Conservation (phyloP, 2,888 invertebrate species). For the Chloromyia formosa region DNA sequence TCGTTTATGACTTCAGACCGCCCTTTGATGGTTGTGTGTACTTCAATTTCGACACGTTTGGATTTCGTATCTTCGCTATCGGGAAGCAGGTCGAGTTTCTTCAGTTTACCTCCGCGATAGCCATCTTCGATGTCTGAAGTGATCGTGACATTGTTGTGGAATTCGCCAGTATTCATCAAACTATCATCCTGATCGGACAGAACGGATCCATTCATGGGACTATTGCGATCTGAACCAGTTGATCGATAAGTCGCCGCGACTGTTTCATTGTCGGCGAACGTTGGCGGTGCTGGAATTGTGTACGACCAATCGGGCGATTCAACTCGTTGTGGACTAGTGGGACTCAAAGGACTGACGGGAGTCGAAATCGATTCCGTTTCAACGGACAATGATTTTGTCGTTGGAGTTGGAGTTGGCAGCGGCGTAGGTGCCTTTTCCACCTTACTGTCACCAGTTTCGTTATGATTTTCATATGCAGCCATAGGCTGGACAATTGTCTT, state of each 20-base stretch:
- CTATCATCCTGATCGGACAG: slow-evolving; percentile 32
- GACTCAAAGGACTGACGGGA: slow-evolving; percentile 11
- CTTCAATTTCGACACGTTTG: neutral
- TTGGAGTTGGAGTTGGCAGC: neutral
- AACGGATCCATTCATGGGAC: slow-evolving; percentile 21
- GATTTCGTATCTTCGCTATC: neutral
- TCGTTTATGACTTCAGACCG: neutral
- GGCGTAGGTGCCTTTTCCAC: neutral
- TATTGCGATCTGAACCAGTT: slow-evolving; percentile 30
- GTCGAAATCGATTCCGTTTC: slow-evolving; percentile 23
- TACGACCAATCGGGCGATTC: slow-evolving; percentile 52
- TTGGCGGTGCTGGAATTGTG: slow-evolving; percentile 60
- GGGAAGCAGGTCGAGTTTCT: neutral
- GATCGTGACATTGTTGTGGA: slow-evolving; percentile 43
- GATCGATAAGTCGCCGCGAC: slow-evolving; percentile 29
- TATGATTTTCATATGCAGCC: neutral
- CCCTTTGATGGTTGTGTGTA: neutral
- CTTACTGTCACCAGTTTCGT: neutral
- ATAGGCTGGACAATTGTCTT: slow-evolving; percentile 55
- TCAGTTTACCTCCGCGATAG: slow-evolving; percentile 50
- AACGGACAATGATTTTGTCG: neutral
- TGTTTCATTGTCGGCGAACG: slow-evolving; percentile 57
- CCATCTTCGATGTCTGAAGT: slow-evolving; percentile 55
- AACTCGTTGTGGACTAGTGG: slow-evolving; percentile 41
- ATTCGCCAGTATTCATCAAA: slow-evolving; percentile 15